Evolutionary conservation across 2,888 invertebrate genomes (phyloP), one percentile per base, ranked within the genome.

Genomic region (Epirrhoe alternata): DNA sequence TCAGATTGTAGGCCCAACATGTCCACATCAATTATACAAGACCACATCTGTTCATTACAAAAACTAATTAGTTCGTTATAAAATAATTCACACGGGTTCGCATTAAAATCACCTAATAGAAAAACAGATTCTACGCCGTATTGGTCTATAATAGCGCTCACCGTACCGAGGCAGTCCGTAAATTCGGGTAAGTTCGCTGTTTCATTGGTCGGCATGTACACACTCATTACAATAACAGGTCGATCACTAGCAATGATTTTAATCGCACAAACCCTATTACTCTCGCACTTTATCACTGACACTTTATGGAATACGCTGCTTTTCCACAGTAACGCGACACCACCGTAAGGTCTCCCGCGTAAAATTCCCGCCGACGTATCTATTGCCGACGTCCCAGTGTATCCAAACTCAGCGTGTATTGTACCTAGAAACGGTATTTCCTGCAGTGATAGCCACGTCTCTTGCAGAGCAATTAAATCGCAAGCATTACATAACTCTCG

Each of bases 111-210:
- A n/a, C n/a, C n/a, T n/a, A n/a, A n/a, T n/a, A n/a, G n/a, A n/a
- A n/a, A n/a, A n/a, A 57, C 55, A 2, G 38, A 55, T 42, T 55
- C 55, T n/a, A 42, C 7, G 31, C 55, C 55, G 24, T 55, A 55
- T 42, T 55, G 55, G 42, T 55, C 55, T 55, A 55, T 55, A 16
- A 58, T 64, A 33, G 64, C 57, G 24, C 64, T 64, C 12, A 64
- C 57, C 35, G 57, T 51, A 52, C 63, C 49, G 10, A 61, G 33
- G 12, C 47, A 47, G 31, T 61, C 54, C 45, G 50, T 55, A 55
- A 61, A 61, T n/a, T 45, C 45, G 0, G 63, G 51, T 8, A 63
- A 24, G 33, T 63, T 63, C 24, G 50, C 52, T 6, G 31, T 12
- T 12, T 6, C 30, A 14, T 49, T 24, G 12, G 51, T 59, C 12